These are phyloP conservation scores for Gastrophryne carolinensis DNA, from an alignment of 2,797 vertebrate genomes.

Conservation along the genomic window DNA sequence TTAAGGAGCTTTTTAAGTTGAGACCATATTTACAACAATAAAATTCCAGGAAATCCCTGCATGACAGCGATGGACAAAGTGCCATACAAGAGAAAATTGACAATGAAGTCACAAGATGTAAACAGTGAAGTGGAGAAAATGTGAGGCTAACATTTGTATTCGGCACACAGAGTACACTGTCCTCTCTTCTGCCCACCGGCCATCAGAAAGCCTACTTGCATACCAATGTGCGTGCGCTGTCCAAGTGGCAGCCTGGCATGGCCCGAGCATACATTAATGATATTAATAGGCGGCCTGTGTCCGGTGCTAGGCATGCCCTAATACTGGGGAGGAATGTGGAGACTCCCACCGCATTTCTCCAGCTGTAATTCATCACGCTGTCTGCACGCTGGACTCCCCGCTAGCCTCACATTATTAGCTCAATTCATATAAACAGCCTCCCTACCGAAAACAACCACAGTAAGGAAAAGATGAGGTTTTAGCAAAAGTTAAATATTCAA, in stretches of 20 bases:
- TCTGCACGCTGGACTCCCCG: neutral
- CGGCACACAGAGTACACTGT: conserved; percentile 38
- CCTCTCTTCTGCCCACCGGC: conserved; percentile 44
- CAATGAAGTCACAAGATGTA: neutral
- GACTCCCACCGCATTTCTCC: conserved; percentile 26
- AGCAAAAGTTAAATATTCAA: neutral
- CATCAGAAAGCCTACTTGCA: conserved; percentile 61
- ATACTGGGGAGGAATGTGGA: conserved; percentile 29
- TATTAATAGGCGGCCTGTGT: conserved; percentile 17
- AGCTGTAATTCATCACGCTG: neutral
- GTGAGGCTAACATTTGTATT: conserved; percentile 32
- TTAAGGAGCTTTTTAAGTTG: too few relatives aligned
- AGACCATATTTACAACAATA: too few relatives aligned
- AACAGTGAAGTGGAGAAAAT: neutral
- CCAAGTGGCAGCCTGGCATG: neutral
- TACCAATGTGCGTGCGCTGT: conserved; percentile 55
- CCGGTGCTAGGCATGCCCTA: neutral
- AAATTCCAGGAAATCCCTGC: conserved; percentile 2
- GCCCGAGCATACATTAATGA: conserved; percentile 41
- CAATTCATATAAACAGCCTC: neutral
- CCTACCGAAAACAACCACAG: neutral
- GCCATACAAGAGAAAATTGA: neutral
- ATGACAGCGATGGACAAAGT: neutral
- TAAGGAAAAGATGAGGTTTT: neutral
- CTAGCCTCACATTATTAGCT: neutral